Base-by-base conservation (phyloP, 2,113 vertebrate species). In the Prionailurus viverrinus region DNA sequence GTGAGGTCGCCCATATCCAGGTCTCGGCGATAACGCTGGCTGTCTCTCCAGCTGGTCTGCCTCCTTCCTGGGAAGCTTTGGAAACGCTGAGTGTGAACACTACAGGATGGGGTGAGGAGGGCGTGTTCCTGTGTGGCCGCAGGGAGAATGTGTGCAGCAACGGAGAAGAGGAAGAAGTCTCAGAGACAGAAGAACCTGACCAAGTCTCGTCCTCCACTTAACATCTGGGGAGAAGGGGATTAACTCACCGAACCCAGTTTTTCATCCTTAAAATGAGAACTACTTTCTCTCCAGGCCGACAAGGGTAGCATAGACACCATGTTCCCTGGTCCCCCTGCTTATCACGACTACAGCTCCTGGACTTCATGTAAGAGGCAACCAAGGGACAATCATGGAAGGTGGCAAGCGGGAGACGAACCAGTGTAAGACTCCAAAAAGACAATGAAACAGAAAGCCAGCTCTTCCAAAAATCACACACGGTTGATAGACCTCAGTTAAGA, bases 1-100 rank as follows among this genome's bases (percentile, higher is more conserved):
- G 12, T 0, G 0, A 80, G 0, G 0, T 7, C 33, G 55, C 36
- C 25, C 41, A 15, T 41, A 10, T 31, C 61, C 93, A 33, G 0
- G 31, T 3, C n/a, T 13, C 14, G 1, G 1, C 4, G 90, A 16
- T 58, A 88, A 92, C 18, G 1, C 0, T 69, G 0, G 15, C 41
- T 14, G 21, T n/a, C 36, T 68, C 6, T 16, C 48, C 48, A 29
- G 25, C 1, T 7, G 16, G 16, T 16, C 16, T 65, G 13, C 36
- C 19, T 25, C 29, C 39, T 51, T 45, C 21, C 58, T 29, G 36
- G 69, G 33, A 71, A 53, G n/a, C 69, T 53, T 13, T 73, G 61
- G 19, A 36, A 48, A 73, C 19, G 23, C 31, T 21, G 19, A 12
- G 0, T 33, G 71, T 73, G 51, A 21, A 9, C 10, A 36, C 18